Evolutionary conservation across 2,888 invertebrate species (phyloP), one percentile per base, ranked within the genome.

Genomic region (Seira ritae): DNA sequence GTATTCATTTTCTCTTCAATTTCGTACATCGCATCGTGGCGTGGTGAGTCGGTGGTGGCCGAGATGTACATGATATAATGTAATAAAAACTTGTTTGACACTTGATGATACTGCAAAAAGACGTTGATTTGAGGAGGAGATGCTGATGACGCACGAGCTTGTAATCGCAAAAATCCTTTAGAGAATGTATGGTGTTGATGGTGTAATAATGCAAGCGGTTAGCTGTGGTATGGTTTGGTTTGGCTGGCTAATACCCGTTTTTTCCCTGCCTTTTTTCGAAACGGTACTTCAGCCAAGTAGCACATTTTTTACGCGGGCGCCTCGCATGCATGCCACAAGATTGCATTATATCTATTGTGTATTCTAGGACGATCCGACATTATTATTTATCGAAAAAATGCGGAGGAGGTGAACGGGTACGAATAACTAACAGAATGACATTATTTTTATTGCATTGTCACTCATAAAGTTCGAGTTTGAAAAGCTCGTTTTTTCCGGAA

Each of bases 201-300:
- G 8, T n/a, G n/a, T 31, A 31, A 31, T 31, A 31, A 31, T 31
- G 31, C 31, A 31, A 8, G 31, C 31, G 31, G 31, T 31, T 31
- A 31, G 31, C 50, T 50, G 50, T 31, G 31, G 12, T 50, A 2
- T 50, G 50, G 12, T 50, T 12, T 50, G 50, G 50, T n/a, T 50
- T 50, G 50, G 12, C 50, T 50, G 50, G 50, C 50, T 50, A 50
- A 50, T 50, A 50, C 50, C 50, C 50, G 50, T 50, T 50, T 50
- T 50, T 50, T 50, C 15, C 31, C 15, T 31, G 15, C 50, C 50
- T 17, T 72, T 22, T 70, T 72, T 72, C 67, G 79, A 80, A 80
- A 80, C 79, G 79, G 79, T 80, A 73, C 68, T 80, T 80, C 68
- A 68, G 17, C 19, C 79, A 80, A 80, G 68, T 73, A 60, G 79